These are phyloP conservation scores for western clawed frog (Xenopus tropicalis) DNA, from an alignment of 2,113 vertebrate genomes.

Conservation along the genomic window DNA sequence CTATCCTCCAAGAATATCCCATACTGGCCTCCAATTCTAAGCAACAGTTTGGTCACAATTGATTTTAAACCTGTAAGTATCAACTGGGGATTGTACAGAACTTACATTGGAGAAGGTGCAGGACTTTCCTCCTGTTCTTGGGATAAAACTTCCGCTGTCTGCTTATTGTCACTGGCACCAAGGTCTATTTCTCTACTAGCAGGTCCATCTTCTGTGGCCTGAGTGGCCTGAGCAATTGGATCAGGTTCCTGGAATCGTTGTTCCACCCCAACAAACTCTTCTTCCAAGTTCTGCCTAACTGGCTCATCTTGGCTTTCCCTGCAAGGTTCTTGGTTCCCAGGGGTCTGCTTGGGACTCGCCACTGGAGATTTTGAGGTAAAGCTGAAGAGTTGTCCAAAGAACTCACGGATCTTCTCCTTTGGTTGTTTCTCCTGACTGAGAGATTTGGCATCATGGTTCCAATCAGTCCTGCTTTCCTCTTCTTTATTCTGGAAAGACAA, in stretches of 20 bases:
- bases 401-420: conserved; percentile 72
- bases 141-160: conserved; percentile 43
- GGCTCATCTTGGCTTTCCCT: conserved; percentile 55
- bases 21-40: too few relatives aligned
- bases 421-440: conserved; percentile 59
- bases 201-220: conserved; percentile 27
- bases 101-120: too few relatives aligned
- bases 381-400: conserved; percentile 72
- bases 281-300: conserved; percentile 24
- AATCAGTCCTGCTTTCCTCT: conserved; percentile 62
- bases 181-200: conserved; percentile 34
- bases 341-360: conserved; percentile 55
- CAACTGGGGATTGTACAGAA: too few relatives aligned
- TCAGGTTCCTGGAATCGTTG: neutral
- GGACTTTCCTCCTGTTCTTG: conserved; percentile 61
- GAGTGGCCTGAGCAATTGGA: neutral
- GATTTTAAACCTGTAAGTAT: too few relatives aligned
- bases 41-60: too few relatives aligned
- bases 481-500: conserved; percentile 57
- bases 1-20: too few relatives aligned
- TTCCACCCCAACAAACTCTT: conserved; percentile 31
- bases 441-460: conserved; percentile 51
- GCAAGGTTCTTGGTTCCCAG: conserved; percentile 51
- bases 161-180: neutral
- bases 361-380: conserved; percentile 64